Evolutionary conservation across 2,113 vertebrate species (phyloP), one percentile per base, ranked within the genome.

Genomic region (Platichthys flesus): DNA sequence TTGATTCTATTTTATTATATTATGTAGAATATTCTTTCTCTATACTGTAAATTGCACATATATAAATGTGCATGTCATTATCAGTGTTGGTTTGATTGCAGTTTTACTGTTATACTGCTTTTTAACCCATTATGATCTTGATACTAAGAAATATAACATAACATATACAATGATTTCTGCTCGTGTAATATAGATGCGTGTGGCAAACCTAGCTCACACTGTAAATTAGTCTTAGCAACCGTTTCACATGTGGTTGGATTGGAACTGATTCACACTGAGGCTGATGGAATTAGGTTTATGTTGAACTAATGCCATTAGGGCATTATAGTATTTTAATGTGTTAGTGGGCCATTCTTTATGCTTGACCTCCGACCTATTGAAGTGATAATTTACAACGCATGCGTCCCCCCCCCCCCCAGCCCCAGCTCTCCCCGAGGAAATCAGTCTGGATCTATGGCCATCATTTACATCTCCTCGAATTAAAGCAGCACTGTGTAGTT

Each of bases 391-490:
- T 88, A 85, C 57, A 8, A 16, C 35, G 7, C 71, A 10, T 28
- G 20, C 75, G 35, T 5, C 55, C 40, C 63, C 45, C 67, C 28
- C 71, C 47, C 15, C 60, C 76, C 64, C 56, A 35, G 56, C 37
- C 67, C 28, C 71, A 68, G 52, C 26, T 21, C 49, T 93, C 92
- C 90, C 90, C 0, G 61, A 90, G 92, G 92, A 94, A 93, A 94
- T 93, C 90, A 92, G 71, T 7, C 80, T 21, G 58, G 83, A 89
- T 91, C 90, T 86, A 78, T 62, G 60, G 79, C 79, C 62, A 70
- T 85, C 81, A 91, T 93, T 91, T 93, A 92, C 91, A 93, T 92
- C 82, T 92, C 77, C 66, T 85, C 71, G 78, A 88, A 89, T 92
- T 88, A 91, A 89, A 91, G 78, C 75, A 67, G 76, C 81, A 65